Evolutionary conservation across 2,113 vertebrate species (phyloP).

Genomic region (Ginglymostoma cirratum): DNA sequence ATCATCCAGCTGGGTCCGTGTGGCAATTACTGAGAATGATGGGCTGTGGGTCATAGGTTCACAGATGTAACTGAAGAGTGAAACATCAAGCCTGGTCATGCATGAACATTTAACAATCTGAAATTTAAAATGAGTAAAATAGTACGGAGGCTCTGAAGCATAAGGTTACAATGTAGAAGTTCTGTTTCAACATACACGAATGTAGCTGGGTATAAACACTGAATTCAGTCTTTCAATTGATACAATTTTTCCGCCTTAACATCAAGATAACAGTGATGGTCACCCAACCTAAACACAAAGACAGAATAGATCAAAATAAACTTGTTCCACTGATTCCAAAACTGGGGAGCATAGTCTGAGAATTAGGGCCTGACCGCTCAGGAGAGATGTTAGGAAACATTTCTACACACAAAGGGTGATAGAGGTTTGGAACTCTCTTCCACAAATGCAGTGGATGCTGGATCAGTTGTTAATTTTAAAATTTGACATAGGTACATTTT

Average conservation of each 20-base stretch:
- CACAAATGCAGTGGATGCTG: no score
- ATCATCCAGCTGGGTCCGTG: not conserved
- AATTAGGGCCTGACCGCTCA: no score
- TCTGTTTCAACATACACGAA: not conserved
- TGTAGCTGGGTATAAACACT: not conserved
- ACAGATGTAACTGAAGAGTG: not conserved
- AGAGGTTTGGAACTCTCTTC: no score
- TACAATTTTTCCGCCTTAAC: not conserved
- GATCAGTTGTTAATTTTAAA: no score
- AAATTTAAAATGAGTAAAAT: not conserved
- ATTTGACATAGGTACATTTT: no score
- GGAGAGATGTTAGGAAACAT: no score
- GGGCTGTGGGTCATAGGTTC: not conserved
- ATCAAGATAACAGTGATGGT: not conserved
- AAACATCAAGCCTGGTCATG: not conserved
- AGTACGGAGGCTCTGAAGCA: not conserved
- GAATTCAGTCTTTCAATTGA: not conserved
- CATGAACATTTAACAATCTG: not conserved
- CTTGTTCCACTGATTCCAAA: no score
- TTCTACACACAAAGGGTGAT: no score
- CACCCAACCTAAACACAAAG: not conserved
- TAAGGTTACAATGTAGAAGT: not conserved
- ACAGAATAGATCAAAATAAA: no score
- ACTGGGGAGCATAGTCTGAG: no score
- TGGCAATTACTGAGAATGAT: constrained; percentile 26